These are phyloP conservation scores for Mohoua ochrocephala DNA, from an alignment of 2,113 vertebrate genomes.

Conservation along the genomic window DNA sequence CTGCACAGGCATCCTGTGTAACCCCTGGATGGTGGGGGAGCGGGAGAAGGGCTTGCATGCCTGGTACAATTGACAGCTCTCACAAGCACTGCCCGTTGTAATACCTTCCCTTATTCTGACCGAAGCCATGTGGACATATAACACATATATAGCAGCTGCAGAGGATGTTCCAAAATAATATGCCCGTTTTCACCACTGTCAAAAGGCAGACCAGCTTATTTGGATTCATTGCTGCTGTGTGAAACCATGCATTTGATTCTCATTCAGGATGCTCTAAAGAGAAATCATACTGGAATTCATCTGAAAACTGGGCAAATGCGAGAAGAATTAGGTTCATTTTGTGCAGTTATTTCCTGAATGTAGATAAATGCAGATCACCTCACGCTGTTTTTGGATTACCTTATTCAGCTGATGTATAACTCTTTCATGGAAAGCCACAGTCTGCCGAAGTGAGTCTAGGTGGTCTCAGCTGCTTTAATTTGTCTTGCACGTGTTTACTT, in stretches of 20 bases:
- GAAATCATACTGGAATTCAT: neutral
- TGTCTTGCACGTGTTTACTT: neutral
- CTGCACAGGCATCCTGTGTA: neutral
- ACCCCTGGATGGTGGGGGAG: neutral
- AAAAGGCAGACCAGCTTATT: neutral
- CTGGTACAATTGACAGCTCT: rapidly evolving
- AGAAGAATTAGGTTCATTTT: neutral
- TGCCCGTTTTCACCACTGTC: neutral
- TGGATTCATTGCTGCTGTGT: neutral
- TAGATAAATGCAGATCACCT: conserved; percentile 7
- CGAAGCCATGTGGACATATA: neutral
- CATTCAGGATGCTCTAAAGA: neutral
- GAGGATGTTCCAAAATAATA: rapidly evolving
- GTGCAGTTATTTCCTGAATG: neutral
- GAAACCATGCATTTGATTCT: neutral
- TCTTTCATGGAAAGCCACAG: neutral
- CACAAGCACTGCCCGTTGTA: neutral
- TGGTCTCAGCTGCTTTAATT: neutral
- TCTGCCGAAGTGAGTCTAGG: neutral
- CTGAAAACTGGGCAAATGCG: neutral
- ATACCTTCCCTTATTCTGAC: neutral
- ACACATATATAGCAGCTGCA: neutral
- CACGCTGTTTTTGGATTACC: neutral
- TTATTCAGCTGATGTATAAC: neutral
- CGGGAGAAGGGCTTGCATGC: rapidly evolving